Conservation (phyloP, 2,888 invertebrate genomes). For the Apoderus coryli region DNA sequence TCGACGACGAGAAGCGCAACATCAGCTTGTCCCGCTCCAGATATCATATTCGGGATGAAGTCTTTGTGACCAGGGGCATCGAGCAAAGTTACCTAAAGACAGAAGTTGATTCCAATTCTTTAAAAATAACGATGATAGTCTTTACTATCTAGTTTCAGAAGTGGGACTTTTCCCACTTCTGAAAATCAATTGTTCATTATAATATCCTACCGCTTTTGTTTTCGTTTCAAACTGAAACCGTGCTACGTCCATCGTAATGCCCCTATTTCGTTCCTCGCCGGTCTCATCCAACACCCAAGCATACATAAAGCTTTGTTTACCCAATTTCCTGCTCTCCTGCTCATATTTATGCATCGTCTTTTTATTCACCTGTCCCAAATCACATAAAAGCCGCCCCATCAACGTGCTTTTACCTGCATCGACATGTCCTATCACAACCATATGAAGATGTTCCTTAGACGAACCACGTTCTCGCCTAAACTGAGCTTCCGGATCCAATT, state of each 20-base stretch:
- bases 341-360: slow-evolving; percentile 92
- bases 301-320: slow-evolving; percentile 95
- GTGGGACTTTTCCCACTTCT: too few relatives aligned
- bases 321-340: slow-evolving; percentile 90
- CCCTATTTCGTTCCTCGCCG: slow-evolving; percentile 88
- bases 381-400: slow-evolving; percentile 89
- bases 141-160: too few relatives aligned
- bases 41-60: slow-evolving; percentile 99
- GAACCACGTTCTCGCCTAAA: slow-evolving; percentile 61
- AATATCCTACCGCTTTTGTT: slow-evolving; percentile 44
- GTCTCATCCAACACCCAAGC: slow-evolving; percentile 99
- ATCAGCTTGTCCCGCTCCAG: slow-evolving; percentile 96
- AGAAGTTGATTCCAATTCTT: not conserved
- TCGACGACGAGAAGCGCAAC: slow-evolving; percentile 93
- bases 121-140: too few relatives aligned
- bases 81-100: slow-evolving; percentile 52
- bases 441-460: slow-evolving; percentile 77
- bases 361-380: slow-evolving; percentile 70
- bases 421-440: slow-evolving; percentile 92
- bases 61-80: slow-evolving; percentile 99
- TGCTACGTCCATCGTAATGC: slow-evolving; percentile 98
- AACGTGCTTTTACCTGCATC: slow-evolving; percentile 94
- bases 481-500: slow-evolving; percentile 42
- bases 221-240: slow-evolving; percentile 83
- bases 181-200: too few relatives aligned